Base-by-base conservation (phyloP, 2,113 vertebrate species). In the Silurus asotus region DNA sequence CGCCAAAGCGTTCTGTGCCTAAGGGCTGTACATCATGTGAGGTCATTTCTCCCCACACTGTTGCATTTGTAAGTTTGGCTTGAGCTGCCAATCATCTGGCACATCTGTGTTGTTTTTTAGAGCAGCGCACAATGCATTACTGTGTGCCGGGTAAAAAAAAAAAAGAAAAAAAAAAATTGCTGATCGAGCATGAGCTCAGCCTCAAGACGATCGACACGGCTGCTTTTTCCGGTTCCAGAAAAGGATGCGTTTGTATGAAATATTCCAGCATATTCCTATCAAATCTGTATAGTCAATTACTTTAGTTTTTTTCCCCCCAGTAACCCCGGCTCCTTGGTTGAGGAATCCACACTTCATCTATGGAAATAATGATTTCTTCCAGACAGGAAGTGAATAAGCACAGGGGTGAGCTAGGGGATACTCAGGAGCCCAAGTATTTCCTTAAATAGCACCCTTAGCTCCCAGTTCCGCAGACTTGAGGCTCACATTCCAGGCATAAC, bases 381-480 rank as follows among this genome's bases (percentile, higher is more conserved):
- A 88, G 89, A 90, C 89, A 92, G 92, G 90, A 93, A 92, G 93
- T 91, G 90, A 89, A 92, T 88, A 28, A 77, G 51, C 13, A 25
- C 48, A 48, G 88, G 75, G 89, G 76, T 76, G 82, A 76, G 65
- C 56, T 83, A 72, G 78, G 86, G 88, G 65, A 87, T 84, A 67
- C 65, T 55, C 37, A 19, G 85, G 89, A 90, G 89, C 90, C 89
- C 90, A 93, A 88, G 88, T 90, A 92, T 94, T 93, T 93, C 94
- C 93, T 94, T 93, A 94, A 94, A 94, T 95, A 95, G 94, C 90
- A 91, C 88, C 92, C 88, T 91, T 91, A 90, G 91, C 90, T 92
- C 92, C 93, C 87, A 72, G 82, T 88, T 90, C 90, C 86, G 86
- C 92, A 91, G 91, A 90, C 92, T 90, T 81, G 82, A 93, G 90